These are phyloP conservation scores for Chelidonichthys spinosus DNA, from an alignment of 2,797 vertebrate genomes.

Conservation along the genomic window DNA sequence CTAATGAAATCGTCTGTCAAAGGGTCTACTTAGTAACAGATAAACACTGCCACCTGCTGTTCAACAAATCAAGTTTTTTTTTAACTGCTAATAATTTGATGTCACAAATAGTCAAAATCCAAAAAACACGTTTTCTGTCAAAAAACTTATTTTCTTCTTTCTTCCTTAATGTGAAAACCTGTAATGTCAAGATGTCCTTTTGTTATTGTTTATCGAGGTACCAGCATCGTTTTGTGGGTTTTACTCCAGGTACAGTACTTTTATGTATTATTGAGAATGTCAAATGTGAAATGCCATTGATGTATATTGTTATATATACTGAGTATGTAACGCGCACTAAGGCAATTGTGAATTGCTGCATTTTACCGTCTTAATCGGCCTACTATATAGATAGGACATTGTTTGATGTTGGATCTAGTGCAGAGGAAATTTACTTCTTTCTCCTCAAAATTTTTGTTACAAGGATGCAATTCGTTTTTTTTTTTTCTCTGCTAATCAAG, in stretches of 20 bases:
- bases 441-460: slow-evolving; percentile 38
- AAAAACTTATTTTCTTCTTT: neutral
- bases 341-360: slow-evolving; percentile 72
- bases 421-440: slow-evolving; percentile 31
- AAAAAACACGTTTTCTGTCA: slow-evolving; percentile 9
- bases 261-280: slow-evolving; percentile 74
- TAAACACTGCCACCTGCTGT: slow-evolving; percentile 83
- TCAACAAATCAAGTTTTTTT: slow-evolving; percentile 35
- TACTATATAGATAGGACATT: slow-evolving; percentile 46
- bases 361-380: slow-evolving; percentile 67
- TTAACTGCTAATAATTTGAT: neutral
- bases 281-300: slow-evolving; percentile 72
- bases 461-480: slow-evolving; percentile 15
- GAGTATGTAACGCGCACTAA: slow-evolving; percentile 72
- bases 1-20: neutral
- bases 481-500: slow-evolving; percentile 43
- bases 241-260: slow-evolving; percentile 57
- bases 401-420: slow-evolving; percentile 46
- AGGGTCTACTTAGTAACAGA: slow-evolving; percentile 48
- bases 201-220: slow-evolving; percentile 43
- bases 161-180: slow-evolving; percentile 34
- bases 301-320: slow-evolving; percentile 75
- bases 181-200: slow-evolving; percentile 27
- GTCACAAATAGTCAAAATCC: slow-evolving; percentile 13
- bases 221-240: slow-evolving; percentile 71